A percentile compares a stretch with the other conserved stretches of the same genome.
phyloP scores from a whole-genome alignment of 2,797 vertebrate genomes.

The Sebastes nivosus region DNA sequence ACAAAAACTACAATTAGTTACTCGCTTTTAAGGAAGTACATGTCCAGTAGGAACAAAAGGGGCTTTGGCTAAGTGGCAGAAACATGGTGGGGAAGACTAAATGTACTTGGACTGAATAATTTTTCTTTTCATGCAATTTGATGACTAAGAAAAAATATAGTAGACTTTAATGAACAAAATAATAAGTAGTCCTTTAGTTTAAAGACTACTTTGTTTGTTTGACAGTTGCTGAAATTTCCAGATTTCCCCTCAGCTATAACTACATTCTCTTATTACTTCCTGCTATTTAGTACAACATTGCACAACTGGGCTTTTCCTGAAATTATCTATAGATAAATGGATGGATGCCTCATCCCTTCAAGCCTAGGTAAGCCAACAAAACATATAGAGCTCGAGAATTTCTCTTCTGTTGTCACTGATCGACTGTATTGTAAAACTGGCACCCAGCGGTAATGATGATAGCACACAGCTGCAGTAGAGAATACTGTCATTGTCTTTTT shows the following conservation, averaged over 20 bases:
- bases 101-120: neutral
- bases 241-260: neutral
- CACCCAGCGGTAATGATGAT: conserved; percentile 47
- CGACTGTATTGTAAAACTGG: conserved; percentile 35
- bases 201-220: neutral
- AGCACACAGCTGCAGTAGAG: conserved; percentile 28
- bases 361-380: neutral
- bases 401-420: conserved; percentile 27
- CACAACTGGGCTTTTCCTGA: neutral
- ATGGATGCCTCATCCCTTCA: neutral
- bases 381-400: neutral
- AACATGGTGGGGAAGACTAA: neutral
- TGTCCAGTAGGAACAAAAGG: conserved; percentile 1
- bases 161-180: neutral
- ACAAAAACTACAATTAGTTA: neutral
- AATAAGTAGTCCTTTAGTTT: neutral
- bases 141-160: neutral
- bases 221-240: neutral
- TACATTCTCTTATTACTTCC: neutral
- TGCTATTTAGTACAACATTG: neutral
- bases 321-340: neutral
- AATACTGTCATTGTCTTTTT: conserved; percentile 39
- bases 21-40: neutral
- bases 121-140: neutral
- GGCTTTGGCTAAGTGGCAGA: neutral